These are phyloP conservation scores for Elmis aenea DNA, from an alignment of 2,888 invertebrate species.

Conservation along the genomic window DNA sequence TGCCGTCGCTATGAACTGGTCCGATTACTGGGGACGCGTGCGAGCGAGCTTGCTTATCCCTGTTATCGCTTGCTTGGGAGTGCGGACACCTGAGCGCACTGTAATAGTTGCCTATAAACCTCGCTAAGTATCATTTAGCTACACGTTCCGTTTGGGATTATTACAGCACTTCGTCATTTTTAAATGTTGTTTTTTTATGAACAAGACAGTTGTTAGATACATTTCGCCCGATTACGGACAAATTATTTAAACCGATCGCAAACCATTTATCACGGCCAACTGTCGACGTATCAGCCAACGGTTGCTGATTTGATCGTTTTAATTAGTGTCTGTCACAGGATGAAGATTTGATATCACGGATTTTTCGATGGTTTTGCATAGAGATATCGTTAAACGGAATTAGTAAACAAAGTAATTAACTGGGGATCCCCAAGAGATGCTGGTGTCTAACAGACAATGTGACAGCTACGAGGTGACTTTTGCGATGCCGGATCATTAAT, in stretches of 20 bases:
- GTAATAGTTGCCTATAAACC: conserved; percentile 29
- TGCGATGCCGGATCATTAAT: conserved; percentile 47
- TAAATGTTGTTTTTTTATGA: conserved; percentile 16
- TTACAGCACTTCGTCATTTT: conserved; percentile 23
- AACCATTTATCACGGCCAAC: no score
- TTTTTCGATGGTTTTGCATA: conserved; percentile 40
- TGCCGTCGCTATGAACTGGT: conserved; percentile 39
- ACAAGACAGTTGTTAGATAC: no score
- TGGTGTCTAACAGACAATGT: conserved; percentile 45
- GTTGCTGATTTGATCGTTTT: no score
- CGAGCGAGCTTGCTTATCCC: conserved; percentile 43
- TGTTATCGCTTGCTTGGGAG: conserved; percentile 47
- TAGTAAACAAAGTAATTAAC: conserved; percentile 45
- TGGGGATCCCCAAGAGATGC: conserved; percentile 36
- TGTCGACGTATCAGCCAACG: no score
- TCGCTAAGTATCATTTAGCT: conserved; percentile 29
- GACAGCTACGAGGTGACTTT: conserved; percentile 46
- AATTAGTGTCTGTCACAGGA: no score
- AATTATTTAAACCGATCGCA: no score
- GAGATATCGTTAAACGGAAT: conserved; percentile 46
- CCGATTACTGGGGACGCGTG: conserved; percentile 40
- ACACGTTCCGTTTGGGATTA: conserved; percentile 20
- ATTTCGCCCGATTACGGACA: no score
- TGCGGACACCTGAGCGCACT: conserved; percentile 43
- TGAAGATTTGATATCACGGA: conserved; percentile 8